Evolutionary conservation across 2,797 vertebrate genomes (phyloP), one percentile per base, ranked within the genome.

Genomic region (Leptatherina wallacei): DNA sequence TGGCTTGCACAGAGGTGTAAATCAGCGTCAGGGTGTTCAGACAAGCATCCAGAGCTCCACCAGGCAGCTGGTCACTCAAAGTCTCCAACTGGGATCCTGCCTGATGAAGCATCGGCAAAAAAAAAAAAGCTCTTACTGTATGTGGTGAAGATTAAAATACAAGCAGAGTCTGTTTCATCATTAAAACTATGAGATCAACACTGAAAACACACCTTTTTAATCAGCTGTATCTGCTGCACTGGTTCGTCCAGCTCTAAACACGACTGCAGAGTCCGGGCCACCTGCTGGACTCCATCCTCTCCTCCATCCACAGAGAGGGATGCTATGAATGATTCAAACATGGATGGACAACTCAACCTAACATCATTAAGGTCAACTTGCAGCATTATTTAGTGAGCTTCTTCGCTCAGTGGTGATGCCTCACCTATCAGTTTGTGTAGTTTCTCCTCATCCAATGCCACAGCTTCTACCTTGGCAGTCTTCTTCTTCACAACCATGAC

Each of bases 401-500:
- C 29, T 22, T 32, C 20, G 24, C 30, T 22, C 2, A 9, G 8
- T 10, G 7, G 9, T 8, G 35, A 11, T 36, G 35, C 35, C 1
- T 49, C 12, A 98, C 98, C 91, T 65, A 81, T 89, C 72, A 99
- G 92, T 30, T 79, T 91, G 75, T 95, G 92, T 51, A 96, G 83
- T 40, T 95, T 94, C 27, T 91, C 89, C 8, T 88, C 86, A 76
- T 95, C 91, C 85, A 99, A 62, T 6, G 87, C 84, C 78, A 98
- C 81, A 20, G 94, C 94, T 81, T 95, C 94, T 35, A 97, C 95
- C 62, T 93, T 95, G 20, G 91, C 65, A 32, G 95, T 92, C 81
- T 95, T 99, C 94, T 97, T 99, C 94, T 97, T 98, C 59, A 95
- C 86, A 91, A 96, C 97, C 97, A 99, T 98, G 87, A 49, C 81